These are phyloP conservation scores for Pammene fasciana DNA, from an alignment of 2,888 invertebrate species.

Conservation along the genomic window DNA sequence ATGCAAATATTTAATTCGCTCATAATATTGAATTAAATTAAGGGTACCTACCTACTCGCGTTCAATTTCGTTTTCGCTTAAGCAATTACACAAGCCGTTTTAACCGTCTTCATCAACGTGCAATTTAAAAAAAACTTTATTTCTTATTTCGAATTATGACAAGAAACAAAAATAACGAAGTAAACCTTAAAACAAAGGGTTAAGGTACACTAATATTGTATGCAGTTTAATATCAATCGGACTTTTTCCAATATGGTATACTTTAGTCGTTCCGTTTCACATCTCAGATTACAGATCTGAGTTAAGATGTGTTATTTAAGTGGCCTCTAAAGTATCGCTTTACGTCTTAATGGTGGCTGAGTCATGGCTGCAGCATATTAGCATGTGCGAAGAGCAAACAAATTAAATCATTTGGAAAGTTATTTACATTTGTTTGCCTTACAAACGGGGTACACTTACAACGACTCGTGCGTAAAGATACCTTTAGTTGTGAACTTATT, in stretches of 20 bases:
- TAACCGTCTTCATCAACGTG: conserved; percentile 19
- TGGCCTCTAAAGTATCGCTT: conserved; percentile 54
- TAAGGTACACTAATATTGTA: conserved; percentile 12
- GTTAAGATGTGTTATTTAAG: conserved; percentile 52
- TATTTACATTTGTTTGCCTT: conserved; percentile 35
- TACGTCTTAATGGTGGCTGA: conserved; percentile 54
- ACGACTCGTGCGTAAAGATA: neutral
- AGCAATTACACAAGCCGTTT: conserved; percentile 18
- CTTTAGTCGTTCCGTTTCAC: conserved; percentile 32
- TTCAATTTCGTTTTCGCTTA: conserved; percentile 12
- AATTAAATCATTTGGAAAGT: conserved; percentile 40
- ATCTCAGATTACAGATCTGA: conserved; percentile 46
- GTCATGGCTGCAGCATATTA: conserved; percentile 45
- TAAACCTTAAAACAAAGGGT: conserved; percentile 5
- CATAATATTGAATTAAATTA: conserved; percentile 5
- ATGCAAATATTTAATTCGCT: neutral
- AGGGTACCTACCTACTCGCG: neutral
- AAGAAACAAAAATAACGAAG: conserved; percentile 1
- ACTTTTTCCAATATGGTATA: conserved; percentile 37
- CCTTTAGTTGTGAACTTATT: neutral
- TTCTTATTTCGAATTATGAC: conserved; percentile 33
- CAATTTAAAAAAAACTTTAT: conserved; percentile 23
- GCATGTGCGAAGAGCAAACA: conserved; percentile 45
- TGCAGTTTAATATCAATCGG: conserved; percentile 24
- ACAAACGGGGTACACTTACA: conserved; percentile 16